phyloP scores from a whole-genome alignment of 2,113 vertebrate genomes.

The Romanogobio albipinnatus region DNA sequence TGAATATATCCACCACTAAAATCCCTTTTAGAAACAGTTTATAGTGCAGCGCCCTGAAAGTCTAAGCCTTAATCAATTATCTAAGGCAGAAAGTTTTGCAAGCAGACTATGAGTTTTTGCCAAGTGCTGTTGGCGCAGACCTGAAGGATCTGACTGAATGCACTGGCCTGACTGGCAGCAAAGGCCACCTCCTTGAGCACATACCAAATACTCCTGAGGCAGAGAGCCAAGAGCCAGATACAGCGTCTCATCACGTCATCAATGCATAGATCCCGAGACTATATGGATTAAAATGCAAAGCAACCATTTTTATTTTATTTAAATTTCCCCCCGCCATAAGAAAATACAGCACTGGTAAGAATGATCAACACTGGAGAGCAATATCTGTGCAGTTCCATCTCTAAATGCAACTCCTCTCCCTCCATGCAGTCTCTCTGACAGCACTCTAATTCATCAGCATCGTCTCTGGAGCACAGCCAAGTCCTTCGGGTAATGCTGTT shows the following conservation, averaged over 20 bases:
- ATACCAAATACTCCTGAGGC: constrained; percentile 43
- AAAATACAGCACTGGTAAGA: not conserved
- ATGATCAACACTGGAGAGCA: constrained; percentile 1
- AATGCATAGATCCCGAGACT: not conserved
- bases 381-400: constrained; percentile 7
- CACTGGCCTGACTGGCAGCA: constrained; percentile 30
- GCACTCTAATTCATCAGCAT: constrained; percentile 15
- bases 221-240: not conserved
- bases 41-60: not conserved
- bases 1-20: too few relatives aligned
- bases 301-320: not conserved
- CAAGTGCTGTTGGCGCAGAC: constrained; percentile 43
- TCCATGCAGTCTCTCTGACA: constrained; percentile 8
- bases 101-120: constrained; percentile 36
- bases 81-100: constrained; percentile 13
- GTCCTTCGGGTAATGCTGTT: constrained; percentile 37
- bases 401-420: not conserved
- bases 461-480: constrained; percentile 42
- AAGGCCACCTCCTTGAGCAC: constrained; percentile 6
- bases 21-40: not conserved
- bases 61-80: constrained; percentile 25
- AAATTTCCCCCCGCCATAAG: not conserved
- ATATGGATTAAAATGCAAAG: not conserved
- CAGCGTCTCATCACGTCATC: not conserved
- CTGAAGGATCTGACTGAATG: constrained; percentile 45